These are phyloP conservation scores for Oryzias celebensis DNA, from an alignment of 2,113 vertebrate genomes.

Conservation along the genomic window DNA sequence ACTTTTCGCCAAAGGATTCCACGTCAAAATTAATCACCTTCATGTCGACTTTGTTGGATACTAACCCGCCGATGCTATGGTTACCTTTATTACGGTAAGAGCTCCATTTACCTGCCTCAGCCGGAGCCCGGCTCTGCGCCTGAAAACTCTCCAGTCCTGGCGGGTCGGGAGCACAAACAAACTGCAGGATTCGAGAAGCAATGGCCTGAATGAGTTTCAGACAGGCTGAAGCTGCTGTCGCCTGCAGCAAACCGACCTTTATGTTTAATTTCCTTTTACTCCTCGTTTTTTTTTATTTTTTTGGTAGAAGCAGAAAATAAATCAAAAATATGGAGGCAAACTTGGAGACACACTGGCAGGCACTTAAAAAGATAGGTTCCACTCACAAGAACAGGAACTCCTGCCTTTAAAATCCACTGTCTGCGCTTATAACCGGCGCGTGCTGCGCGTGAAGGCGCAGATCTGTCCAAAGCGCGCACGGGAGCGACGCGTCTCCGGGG, in stretches of 20 bases:
- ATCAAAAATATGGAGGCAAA: slow-evolving; percentile 45
- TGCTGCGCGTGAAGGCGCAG: slow-evolving; percentile 18
- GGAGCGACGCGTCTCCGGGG: slow-evolving; percentile 11
- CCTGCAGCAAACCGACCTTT: no score
- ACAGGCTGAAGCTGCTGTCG: no score
- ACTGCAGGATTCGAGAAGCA: no score
- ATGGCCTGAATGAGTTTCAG: no score
- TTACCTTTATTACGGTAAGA: slow-evolving; percentile 98
- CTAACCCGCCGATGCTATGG: slow-evolving; percentile 95
- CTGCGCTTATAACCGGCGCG: slow-evolving; percentile 8
- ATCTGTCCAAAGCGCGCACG: slow-evolving; percentile 14
- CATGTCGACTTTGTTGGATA: slow-evolving; percentile 95
- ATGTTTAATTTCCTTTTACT: no score
- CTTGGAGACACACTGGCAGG: slow-evolving; percentile 47
- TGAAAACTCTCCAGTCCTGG: no score
- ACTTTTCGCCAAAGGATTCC: slow-evolving; percentile 82
- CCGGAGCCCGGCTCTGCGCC: no score
- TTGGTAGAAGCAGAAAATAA: no score
- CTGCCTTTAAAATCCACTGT: slow-evolving; percentile 1
- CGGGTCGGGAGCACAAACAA: no score
- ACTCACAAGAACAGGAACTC: slow-evolving; percentile 20
- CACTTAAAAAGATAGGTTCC: slow-evolving; percentile 15
- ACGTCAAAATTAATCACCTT: slow-evolving; percentile 86
- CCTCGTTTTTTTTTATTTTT: no score
- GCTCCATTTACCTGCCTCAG: not conserved